phyloP scores from a whole-genome alignment of 2,797 vertebrate species.

The Oryzias dopingdopingensis region DNA sequence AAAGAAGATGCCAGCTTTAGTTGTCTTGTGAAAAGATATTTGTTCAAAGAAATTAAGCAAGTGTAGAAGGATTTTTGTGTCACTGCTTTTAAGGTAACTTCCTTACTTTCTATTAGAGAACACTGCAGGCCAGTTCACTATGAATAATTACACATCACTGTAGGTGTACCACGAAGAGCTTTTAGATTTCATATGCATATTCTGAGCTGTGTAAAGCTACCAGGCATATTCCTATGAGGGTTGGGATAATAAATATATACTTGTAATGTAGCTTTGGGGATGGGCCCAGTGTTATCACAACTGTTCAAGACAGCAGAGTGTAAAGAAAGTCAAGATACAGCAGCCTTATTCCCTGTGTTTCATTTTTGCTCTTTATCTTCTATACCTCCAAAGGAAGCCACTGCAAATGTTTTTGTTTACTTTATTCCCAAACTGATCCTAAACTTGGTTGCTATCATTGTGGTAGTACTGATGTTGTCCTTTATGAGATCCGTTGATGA shows the following conservation, averaged over 20 bases:
- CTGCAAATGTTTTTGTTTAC: constrained; percentile 39
- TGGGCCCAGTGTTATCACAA: constrained; percentile 33
- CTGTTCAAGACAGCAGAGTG: constrained; percentile 34
- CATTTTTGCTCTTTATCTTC: constrained; percentile 27
- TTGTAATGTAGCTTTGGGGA: constrained; percentile 21
- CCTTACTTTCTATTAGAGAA: constrained; percentile 6
- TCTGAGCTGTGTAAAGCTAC: constrained; percentile 35
- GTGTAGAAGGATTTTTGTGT: background rate
- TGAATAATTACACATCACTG: constrained; percentile 29
- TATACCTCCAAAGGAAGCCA: constrained; percentile 24
- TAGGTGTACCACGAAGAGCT: constrained; percentile 40
- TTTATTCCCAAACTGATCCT: constrained; percentile 29
- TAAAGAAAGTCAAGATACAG: constrained; percentile 29
- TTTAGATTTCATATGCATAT: constrained; percentile 43
- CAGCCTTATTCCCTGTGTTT: constrained; percentile 3
- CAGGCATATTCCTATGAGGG: constrained; percentile 32
- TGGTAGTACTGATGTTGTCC: constrained; percentile 54
- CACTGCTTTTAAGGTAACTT: constrained; percentile 16
- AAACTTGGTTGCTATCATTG: constrained; percentile 53
- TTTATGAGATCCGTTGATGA: constrained; percentile 65
- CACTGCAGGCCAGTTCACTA: constrained; percentile 5
- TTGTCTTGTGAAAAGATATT: no score
- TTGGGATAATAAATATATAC: constrained; percentile 26
- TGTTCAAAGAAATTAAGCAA: no score
- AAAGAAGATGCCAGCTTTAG: no score